These are phyloP conservation scores for Sebastes taczanowskii DNA, from an alignment of 2,797 vertebrate species.

Conservation along the genomic window DNA sequence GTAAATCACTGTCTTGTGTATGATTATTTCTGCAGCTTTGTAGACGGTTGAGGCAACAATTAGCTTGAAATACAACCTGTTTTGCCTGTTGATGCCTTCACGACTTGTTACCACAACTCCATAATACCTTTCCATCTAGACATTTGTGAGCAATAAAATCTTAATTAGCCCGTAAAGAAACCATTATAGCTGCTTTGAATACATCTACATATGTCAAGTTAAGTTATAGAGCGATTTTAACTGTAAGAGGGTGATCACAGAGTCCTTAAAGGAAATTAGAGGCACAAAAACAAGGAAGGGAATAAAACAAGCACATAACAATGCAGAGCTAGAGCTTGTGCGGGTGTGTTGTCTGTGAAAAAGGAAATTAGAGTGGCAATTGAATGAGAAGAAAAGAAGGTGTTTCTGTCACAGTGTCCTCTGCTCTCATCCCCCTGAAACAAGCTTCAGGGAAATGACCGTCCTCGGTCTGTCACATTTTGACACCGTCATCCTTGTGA, in stretches of 20 bases:
- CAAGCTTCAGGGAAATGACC: slow-evolving; percentile 3
- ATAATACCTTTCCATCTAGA: neutral
- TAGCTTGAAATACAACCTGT: slow-evolving; percentile 17
- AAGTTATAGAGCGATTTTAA: neutral
- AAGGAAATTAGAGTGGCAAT: slow-evolving; percentile 6
- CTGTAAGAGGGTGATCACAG: neutral
- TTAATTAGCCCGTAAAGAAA: slow-evolving; percentile 16
- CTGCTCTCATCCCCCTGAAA: slow-evolving; percentile 31
- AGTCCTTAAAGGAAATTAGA: slow-evolving; percentile 8
- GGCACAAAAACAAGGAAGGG: neutral
- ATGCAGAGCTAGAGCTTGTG: neutral
- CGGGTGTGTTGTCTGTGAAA: neutral
- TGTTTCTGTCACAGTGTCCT: slow-evolving; percentile 12
- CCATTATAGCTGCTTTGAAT: slow-evolving; percentile 1
- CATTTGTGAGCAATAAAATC: slow-evolving; percentile 12
- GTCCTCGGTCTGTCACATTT: slow-evolving; percentile 12
- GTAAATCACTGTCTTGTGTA: slow-evolving; percentile 5
- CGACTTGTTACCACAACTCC: neutral
- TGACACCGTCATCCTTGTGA: slow-evolving; percentile 14
- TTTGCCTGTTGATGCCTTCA: slow-evolving; percentile 12
- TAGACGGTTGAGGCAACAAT: neutral
- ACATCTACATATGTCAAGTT: neutral
- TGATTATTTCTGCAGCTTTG: neutral
- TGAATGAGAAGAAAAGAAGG: neutral
- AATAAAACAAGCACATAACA: neutral